phyloP scores from a whole-genome alignment of 1,140 invertebrate species.

The Lineus longissimus region DNA sequence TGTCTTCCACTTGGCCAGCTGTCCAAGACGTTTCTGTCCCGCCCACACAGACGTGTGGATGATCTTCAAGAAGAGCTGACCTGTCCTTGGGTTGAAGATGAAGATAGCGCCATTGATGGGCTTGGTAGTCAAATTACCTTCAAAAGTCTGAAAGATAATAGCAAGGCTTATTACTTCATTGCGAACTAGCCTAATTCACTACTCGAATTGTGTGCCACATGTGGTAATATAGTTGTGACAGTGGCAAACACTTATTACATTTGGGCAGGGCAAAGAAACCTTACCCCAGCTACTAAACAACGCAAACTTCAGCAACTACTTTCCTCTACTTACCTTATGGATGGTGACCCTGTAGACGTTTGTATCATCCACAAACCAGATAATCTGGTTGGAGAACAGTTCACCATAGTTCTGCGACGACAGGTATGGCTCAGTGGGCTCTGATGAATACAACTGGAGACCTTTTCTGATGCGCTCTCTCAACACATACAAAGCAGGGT shows the following conservation, averaged over 20 bases:
- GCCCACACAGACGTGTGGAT: constrained; percentile 99
- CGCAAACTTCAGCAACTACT: too few species aligned
- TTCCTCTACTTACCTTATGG: constrained; percentile 79
- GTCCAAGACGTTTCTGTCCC: constrained; percentile 69
- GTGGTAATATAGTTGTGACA: too few species aligned
- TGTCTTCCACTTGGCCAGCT: constrained; percentile 98
- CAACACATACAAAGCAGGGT: constrained; percentile 96
- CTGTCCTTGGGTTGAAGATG: constrained; percentile 98
- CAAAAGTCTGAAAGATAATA: constrained; percentile 74
- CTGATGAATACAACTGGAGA: constrained; percentile 95
- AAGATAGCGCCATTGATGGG: constrained; percentile 99
- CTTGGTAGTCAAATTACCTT: constrained; percentile 98
- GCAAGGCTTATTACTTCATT: too few species aligned
- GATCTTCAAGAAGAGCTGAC: constrained; percentile 99
- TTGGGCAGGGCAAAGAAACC: too few species aligned
- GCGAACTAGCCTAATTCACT: too few species aligned
- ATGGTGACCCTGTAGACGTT: constrained; percentile 99
- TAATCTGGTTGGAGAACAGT: constrained; percentile 99
- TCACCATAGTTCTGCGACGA: constrained; percentile 99
- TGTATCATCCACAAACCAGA: constrained; percentile 99
- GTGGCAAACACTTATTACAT: too few species aligned
- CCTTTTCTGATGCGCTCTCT: constrained; percentile 97
- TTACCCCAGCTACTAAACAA: too few species aligned
- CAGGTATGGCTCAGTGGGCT: constrained; percentile 98
- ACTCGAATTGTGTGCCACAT: too few species aligned